phyloP scores from a whole-genome alignment of 2,113 vertebrate genomes.

The Nothoprocta pentlandii region DNA sequence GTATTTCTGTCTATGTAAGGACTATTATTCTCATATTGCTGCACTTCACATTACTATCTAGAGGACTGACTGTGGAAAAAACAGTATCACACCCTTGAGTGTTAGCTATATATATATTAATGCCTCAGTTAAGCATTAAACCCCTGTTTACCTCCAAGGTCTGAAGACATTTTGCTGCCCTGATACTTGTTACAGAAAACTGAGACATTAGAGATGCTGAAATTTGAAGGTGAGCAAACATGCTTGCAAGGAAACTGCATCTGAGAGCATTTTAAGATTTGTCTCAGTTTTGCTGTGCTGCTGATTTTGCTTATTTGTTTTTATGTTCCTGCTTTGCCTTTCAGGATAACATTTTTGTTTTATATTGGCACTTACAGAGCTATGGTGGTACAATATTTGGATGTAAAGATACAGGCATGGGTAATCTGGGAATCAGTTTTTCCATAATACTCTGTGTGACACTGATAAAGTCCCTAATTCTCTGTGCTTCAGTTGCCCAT shows the following conservation, averaged over 20 bases:
- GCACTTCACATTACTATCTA: neutral
- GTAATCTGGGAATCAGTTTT: conserved; percentile 19
- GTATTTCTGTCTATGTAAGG: neutral
- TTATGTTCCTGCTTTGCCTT: conserved; percentile 10
- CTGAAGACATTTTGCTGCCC: neutral
- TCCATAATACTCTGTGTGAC: neutral
- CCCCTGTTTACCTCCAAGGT: neutral
- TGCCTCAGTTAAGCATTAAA: neutral
- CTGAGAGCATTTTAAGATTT: conserved; percentile 6
- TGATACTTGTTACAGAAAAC: neutral
- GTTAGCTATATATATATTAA: neutral
- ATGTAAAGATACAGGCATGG: neutral
- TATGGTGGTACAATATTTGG: neutral
- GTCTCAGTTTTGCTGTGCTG: neutral
- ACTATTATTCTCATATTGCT: neutral
- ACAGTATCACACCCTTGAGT: neutral
- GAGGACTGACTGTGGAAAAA: neutral
- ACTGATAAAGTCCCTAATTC: conserved; percentile 7
- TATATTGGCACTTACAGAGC: neutral
- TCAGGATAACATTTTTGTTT: neutral
- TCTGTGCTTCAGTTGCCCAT: neutral
- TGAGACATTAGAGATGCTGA: neutral
- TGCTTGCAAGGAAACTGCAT: neutral
- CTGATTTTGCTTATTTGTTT: conserved; percentile 42
- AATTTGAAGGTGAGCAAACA: neutral